Evolutionary conservation across 92 coral and sea anemone genomes (phyloP).

Genomic region (Palythoa caribaeorum): DNA sequence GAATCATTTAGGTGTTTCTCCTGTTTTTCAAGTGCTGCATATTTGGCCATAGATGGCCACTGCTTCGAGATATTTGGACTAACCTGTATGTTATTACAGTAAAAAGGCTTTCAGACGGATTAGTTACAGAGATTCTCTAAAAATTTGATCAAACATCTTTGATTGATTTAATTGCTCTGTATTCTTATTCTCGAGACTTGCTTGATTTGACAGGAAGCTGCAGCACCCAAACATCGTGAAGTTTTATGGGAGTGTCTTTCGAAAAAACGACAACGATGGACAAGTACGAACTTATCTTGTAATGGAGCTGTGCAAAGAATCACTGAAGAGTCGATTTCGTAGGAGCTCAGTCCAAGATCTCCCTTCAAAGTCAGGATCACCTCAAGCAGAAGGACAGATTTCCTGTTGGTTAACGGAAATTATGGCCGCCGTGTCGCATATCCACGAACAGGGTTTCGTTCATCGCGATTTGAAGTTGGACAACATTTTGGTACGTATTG

Average conservation of each 20-base stretch:
- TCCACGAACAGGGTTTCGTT: not conserved
- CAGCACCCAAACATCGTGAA: conserved; percentile 1
- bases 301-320: not conserved
- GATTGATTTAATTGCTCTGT: not conserved
- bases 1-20: no score
- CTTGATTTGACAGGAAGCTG: not conserved
- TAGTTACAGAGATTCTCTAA: no score
- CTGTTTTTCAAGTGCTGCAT: no score
- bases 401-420: conserved; percentile 1
- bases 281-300: not conserved
- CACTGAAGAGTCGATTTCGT: not conserved
- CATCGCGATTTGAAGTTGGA: conserved; percentile 28
- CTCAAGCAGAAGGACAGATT: not conserved
- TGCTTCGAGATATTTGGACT: no score
- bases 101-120: no score
- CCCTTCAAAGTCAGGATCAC: not conserved
- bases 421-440: not conserved
- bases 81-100: no score
- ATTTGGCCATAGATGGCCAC: no score
- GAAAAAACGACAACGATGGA: not conserved
- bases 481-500: conserved; percentile 30
- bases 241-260: conserved; percentile 5
- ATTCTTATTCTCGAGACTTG: no score
- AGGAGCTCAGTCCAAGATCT: not conserved
- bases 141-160: no score